These are phyloP conservation scores for Melieria omissa DNA, from an alignment of 2,888 invertebrate species.

Conservation along the genomic window DNA sequence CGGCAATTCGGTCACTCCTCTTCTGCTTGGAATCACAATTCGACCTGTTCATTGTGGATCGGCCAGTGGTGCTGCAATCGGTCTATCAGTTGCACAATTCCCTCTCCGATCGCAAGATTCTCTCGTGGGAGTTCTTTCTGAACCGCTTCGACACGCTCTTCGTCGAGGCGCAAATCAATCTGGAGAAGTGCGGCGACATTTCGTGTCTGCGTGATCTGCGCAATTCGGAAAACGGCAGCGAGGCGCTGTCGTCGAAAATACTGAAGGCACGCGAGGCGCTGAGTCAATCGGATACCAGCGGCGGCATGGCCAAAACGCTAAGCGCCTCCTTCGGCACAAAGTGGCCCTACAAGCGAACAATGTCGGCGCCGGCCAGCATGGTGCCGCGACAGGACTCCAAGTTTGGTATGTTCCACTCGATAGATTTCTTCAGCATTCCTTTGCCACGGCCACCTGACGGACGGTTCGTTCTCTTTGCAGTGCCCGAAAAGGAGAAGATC, in stretches of 20 bases:
- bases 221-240: conserved; percentile 88
- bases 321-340: conserved; percentile 91
- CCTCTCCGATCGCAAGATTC: conserved; percentile 86
- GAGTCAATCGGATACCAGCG: conserved; percentile 77
- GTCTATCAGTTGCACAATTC: conserved; percentile 95
- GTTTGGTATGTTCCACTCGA: conserved; percentile 68
- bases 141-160: conserved; percentile 95
- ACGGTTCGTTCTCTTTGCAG: conserved; percentile 23
- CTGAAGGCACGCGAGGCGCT: conserved; percentile 90
- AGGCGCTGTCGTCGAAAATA: conserved; percentile 86
- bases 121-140: conserved; percentile 98
- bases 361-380: conserved; percentile 91
- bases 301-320: conserved; percentile 76
- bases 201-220: conserved; percentile 82
- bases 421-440: neutral
- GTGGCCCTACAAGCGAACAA: conserved; percentile 94
- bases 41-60: conserved; percentile 95
- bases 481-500: conserved; percentile 82
- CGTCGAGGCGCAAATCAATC: conserved; percentile 93
- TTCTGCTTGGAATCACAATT: conserved; percentile 98
- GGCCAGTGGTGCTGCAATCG: conserved; percentile 95
- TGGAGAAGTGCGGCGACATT: conserved; percentile 87
- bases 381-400: conserved; percentile 80
- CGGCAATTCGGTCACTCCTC: conserved; percentile 86
- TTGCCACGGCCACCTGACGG: neutral